These are phyloP conservation scores for Aldabrachelys gigantea DNA, from an alignment of 2,113 vertebrate genomes.

Conservation along the genomic window DNA sequence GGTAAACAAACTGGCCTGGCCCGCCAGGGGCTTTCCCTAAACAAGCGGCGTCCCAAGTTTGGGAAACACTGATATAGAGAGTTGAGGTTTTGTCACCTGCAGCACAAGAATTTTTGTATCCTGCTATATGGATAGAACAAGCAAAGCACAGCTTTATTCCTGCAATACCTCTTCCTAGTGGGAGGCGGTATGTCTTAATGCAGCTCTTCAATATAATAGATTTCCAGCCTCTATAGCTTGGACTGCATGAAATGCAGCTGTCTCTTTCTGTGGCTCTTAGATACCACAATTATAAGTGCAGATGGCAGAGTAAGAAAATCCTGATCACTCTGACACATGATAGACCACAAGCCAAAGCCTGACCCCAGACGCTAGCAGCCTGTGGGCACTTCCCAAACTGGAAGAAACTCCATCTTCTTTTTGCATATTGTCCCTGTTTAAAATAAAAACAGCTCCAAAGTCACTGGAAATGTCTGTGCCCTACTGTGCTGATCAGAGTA, in stretches of 20 bases:
- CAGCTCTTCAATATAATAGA: background rate
- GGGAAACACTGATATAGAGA: background rate
- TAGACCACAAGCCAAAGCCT: background rate
- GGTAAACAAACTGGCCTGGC: no score
- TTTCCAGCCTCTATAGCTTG: background rate
- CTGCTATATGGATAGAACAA: background rate
- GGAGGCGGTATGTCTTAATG: background rate
- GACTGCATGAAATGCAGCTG: background rate
- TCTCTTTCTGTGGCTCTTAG: background rate
- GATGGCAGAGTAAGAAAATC: background rate
- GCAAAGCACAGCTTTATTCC: background rate
- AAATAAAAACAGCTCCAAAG: background rate
- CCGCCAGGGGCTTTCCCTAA: no score
- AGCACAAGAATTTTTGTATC: background rate
- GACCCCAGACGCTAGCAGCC: background rate
- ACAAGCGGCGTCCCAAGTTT: no score
- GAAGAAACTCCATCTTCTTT: background rate
- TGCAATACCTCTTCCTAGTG: background rate
- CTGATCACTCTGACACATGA: background rate
- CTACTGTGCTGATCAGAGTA: background rate
- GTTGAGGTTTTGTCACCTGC: background rate
- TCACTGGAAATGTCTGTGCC: background rate
- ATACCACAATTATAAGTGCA: background rate
- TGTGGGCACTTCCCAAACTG: background rate
- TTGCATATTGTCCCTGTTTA: background rate